phyloP scores from a whole-genome alignment of 2,888 invertebrate genomes.

The Macroteleia sp. region DNA sequence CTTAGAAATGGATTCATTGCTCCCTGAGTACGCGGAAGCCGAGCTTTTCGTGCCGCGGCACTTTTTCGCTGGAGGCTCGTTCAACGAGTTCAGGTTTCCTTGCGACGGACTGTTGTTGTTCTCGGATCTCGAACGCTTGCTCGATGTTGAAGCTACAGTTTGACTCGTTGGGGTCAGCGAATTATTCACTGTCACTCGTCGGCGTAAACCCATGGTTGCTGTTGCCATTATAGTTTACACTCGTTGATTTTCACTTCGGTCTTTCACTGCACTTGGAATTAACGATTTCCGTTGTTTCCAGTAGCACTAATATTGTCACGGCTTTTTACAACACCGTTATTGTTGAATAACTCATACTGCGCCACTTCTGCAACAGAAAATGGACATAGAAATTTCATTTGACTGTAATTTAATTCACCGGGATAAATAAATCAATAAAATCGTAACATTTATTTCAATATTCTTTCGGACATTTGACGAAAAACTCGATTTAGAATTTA shows the following conservation, averaged over 20 bases:
- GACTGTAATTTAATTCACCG: background rate
- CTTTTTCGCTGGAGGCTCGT: constrained; percentile 79
- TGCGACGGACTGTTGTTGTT: constrained; percentile 83
- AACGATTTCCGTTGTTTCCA: background rate
- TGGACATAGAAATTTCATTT: background rate
- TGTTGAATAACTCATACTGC: background rate
- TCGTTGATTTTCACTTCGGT: constrained; percentile 20
- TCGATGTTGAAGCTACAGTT: constrained; percentile 70
- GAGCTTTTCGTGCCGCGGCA: constrained; percentile 72
- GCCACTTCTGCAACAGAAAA: constrained; percentile 28
- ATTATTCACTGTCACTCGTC: constrained; percentile 80
- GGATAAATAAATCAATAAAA: background rate
- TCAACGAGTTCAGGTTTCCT: constrained; percentile 81
- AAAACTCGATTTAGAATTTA: no score
- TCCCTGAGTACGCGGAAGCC: constrained; percentile 33
- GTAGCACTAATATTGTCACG: constrained; percentile 7
- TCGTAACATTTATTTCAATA: background rate
- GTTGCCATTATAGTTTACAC: constrained; percentile 76
- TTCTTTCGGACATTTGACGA: background rate
- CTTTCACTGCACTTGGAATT: constrained; percentile 13
- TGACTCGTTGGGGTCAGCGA: constrained; percentile 74
- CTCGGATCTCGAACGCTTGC: constrained; percentile 81
- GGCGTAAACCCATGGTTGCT: constrained; percentile 82
- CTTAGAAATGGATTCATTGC: constrained; percentile 52
- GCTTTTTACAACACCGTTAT: constrained; percentile 4